A percentile compares a stretch with the other conserved stretches of the same genome.
Conservation (phyloP, 2,888 invertebrate genomes). For the Nomada lathburiana region DNA sequence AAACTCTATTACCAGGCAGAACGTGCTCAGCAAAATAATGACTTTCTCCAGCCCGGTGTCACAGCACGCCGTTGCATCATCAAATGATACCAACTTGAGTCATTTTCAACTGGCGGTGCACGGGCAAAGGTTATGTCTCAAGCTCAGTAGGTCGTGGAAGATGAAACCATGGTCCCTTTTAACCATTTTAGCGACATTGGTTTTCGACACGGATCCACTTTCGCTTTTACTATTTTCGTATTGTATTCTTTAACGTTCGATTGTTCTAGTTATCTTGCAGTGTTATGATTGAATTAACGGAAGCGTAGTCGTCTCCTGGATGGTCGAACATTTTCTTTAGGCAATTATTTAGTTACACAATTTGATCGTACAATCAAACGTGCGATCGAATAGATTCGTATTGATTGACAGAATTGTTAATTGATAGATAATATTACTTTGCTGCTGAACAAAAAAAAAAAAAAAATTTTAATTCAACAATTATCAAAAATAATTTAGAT, state of each 20-base stretch:
- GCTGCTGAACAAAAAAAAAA: too few species aligned
- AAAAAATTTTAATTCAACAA: too few species aligned
- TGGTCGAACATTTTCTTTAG: too few species aligned
- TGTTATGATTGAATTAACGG: too few species aligned
- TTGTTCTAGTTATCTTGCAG: too few species aligned
- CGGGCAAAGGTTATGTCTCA: constrained; percentile 83
- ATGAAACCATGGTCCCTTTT: constrained; percentile 48
- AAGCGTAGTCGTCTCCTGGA: too few species aligned
- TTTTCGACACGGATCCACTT: neutral
- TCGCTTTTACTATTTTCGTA: neutral
- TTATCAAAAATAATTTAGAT: too few species aligned
- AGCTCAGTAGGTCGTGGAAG: constrained; percentile 82
- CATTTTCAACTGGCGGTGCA: constrained; percentile 60
- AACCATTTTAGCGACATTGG: constrained; percentile 17
- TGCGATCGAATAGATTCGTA: too few species aligned
- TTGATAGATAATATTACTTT: too few species aligned
- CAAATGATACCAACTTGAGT: constrained; percentile 76
- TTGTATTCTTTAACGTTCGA: neutral
- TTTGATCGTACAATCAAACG: too few species aligned
- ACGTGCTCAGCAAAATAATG: constrained; percentile 82
- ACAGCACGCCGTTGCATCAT: constrained; percentile 68
- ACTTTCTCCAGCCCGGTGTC: constrained; percentile 80
- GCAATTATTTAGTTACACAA: too few species aligned
- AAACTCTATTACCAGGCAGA: constrained; percentile 81
- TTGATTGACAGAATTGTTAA: too few species aligned